A percentile compares a stretch with the other conserved stretches of the same genome.
Conservation (phyloP, 1,140 invertebrate genomes). For the Nasonia vitripennis region DNA sequence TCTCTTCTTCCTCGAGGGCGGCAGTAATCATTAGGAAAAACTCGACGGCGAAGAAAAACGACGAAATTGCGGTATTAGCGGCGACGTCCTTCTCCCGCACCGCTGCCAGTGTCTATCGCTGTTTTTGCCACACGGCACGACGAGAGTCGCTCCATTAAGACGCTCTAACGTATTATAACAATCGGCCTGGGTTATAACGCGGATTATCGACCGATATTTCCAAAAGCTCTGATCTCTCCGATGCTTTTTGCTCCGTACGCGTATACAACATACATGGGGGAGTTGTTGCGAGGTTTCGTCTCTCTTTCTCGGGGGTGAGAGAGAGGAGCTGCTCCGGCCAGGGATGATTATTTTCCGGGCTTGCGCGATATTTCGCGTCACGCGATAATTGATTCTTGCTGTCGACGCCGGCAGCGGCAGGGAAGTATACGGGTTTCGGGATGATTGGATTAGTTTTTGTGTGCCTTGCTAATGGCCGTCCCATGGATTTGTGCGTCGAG, state of each 20-base stretch:
- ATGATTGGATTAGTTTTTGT: constrained; percentile 37
- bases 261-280: not conserved
- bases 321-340: too few species aligned
- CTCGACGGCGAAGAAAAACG: constrained; percentile 61
- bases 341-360: not conserved
- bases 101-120: not conserved
- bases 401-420: not conserved
- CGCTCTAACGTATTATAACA: constrained; percentile 30
- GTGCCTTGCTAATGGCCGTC: not conserved
- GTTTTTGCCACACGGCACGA: not conserved
- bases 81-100: constrained; percentile 51
- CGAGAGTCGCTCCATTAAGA: constrained; percentile 6
- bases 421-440: constrained; percentile 2
- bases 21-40: constrained; percentile 68
- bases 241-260: not conserved
- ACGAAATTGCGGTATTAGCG: constrained; percentile 70
- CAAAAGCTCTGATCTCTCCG: not conserved
- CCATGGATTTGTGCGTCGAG: too few species aligned
- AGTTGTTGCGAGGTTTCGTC: not conserved
- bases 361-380: constrained; percentile 37
- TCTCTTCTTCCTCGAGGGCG: constrained; percentile 52
- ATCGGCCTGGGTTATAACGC: not conserved
- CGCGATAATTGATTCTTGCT: constrained; percentile 44
- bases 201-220: not conserved
- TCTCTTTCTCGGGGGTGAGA: too few species aligned